Evolutionary conservation across 2,888 invertebrate genomes (phyloP).

Genomic region (Smittia sp.): DNA sequence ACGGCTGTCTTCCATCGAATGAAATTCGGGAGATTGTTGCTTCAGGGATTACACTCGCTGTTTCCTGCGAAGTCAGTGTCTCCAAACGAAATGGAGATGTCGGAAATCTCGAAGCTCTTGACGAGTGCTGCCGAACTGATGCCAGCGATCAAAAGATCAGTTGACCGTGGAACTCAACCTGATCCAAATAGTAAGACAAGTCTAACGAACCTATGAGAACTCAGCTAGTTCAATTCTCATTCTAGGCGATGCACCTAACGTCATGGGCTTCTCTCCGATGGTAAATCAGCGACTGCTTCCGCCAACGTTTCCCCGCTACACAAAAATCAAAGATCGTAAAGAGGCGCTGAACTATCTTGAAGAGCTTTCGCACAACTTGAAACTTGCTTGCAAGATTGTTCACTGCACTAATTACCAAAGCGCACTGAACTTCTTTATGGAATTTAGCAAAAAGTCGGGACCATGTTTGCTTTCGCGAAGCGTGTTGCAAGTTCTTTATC

Average conservation of each 20-base stretch:
- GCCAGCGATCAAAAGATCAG: constrained; percentile 73
- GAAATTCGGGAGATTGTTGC: constrained; percentile 82
- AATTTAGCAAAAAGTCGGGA: constrained; percentile 79
- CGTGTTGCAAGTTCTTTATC: constrained; percentile 78
- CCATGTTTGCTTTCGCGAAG: constrained; percentile 92
- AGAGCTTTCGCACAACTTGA: constrained; percentile 75
- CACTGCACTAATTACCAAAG: constrained; percentile 75
- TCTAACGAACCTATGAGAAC: neutral
- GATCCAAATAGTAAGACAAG: constrained; percentile 59
- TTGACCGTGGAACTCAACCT: constrained; percentile 70
- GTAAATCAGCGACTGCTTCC: constrained; percentile 93
- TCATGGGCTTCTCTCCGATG: constrained; percentile 94
- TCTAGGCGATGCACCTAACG: constrained; percentile 67
- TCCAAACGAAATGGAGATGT: constrained; percentile 56
- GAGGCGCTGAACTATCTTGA: constrained; percentile 72
- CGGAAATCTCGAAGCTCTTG: constrained; percentile 78
- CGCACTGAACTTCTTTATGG: constrained; percentile 87
- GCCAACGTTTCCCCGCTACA: constrained; percentile 97
- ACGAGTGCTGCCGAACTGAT: constrained; percentile 80
- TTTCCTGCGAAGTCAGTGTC: constrained; percentile 56
- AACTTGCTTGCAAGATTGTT: constrained; percentile 78
- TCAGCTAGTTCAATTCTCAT: neutral
- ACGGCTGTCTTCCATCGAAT: constrained; percentile 74
- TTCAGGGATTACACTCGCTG: constrained; percentile 65
- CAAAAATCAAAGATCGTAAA: constrained; percentile 75